Percentiles rank a stretch among this genome's conserved stretches.
phyloP scores from a whole-genome alignment of 2,797 vertebrate species.

The Hydrophis major region DNA sequence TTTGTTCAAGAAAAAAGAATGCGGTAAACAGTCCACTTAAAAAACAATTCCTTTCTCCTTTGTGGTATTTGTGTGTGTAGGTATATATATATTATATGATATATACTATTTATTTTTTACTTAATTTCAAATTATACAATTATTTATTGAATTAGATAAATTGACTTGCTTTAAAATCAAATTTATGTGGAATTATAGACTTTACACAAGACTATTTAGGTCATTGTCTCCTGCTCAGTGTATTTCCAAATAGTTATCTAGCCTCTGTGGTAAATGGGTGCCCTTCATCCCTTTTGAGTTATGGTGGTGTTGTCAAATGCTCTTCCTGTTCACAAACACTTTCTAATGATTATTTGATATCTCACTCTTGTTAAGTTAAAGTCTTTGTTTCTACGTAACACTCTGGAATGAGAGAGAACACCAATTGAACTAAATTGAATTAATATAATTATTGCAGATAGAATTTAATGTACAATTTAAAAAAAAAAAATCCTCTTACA shows the following conservation, averaged over 20 bases:
- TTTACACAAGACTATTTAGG: not conserved
- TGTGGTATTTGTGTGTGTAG: not conserved
- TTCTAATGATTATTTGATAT: not conserved
- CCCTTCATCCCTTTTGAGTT: not conserved
- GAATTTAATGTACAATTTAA: not conserved
- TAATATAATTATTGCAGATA: not conserved
- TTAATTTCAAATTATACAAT: not conserved
- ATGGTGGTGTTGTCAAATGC: not conserved
- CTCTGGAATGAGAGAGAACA: not conserved
- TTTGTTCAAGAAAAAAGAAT: not conserved
- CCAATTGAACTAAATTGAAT: not conserved
- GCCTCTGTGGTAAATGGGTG: not conserved
- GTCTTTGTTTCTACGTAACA: not conserved
- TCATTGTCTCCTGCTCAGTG: not conserved
- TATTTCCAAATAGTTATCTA: not conserved
- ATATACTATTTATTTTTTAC: not conserved
- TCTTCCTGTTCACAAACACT: not conserved
- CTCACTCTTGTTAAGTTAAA: not conserved
- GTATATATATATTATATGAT: not conserved
- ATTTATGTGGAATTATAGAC: not conserved
- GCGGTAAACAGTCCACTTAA: not conserved
- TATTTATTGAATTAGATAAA: not conserved
- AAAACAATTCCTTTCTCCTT: not conserved
- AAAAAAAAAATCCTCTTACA: not conserved
- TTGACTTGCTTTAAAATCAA: not conserved